Conservation (phyloP, 2,888 invertebrate genomes). For the Heliconius charithonia region DNA sequence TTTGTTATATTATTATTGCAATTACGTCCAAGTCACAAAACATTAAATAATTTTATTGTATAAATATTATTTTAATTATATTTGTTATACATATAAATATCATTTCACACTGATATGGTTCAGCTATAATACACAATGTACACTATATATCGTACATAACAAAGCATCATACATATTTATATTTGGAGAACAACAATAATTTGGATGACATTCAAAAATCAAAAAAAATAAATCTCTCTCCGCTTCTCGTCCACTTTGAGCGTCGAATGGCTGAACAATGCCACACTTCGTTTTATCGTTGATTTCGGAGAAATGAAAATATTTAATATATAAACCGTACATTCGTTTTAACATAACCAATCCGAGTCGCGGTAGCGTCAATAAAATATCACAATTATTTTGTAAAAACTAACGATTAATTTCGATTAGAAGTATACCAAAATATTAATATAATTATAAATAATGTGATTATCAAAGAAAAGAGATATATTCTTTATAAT, state of each 20-base stretch:
- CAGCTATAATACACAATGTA: slow-evolving; percentile 45
- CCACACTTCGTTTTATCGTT: too few relatives aligned
- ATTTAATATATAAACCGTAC: not conserved
- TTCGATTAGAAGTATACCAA: too few relatives aligned
- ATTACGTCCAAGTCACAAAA: slow-evolving; percentile 51
- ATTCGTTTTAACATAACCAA: not conserved
- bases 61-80: slow-evolving; percentile 23
- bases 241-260: too few relatives aligned
- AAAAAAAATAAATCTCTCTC: not conserved
- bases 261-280: too few relatives aligned
- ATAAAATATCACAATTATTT: not conserved
- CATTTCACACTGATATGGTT: slow-evolving; percentile 48
- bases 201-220: slow-evolving; percentile 39
- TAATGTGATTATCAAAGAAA: too few relatives aligned
- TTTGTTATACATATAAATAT: slow-evolving; percentile 17
- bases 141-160: slow-evolving; percentile 42
- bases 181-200: slow-evolving; percentile 22
- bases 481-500: too few relatives aligned
- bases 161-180: slow-evolving; percentile 38
- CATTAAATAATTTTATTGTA: too few relatives aligned
- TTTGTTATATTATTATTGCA: slow-evolving; percentile 53
- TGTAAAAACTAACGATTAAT: too few relatives aligned
- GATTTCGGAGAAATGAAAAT: not conserved
- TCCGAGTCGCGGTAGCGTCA: not conserved
- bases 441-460: too few relatives aligned